phyloP scores from a whole-genome alignment of 2,888 invertebrate species.

The Acrobasis repandana region DNA sequence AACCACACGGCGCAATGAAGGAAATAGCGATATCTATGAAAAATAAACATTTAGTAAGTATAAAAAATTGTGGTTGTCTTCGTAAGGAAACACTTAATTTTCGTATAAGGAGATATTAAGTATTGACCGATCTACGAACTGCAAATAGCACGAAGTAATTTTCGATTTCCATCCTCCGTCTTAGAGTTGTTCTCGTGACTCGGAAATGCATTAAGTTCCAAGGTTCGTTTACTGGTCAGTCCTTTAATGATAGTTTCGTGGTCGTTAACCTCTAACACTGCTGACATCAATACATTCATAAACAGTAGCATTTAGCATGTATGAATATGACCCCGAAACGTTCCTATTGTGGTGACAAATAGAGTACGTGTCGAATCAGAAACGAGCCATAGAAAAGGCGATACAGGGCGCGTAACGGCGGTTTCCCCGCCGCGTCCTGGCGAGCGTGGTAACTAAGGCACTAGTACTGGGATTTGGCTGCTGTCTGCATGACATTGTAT shows the following conservation, averaged over 20 bases:
- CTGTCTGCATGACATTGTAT: conserved; percentile 28
- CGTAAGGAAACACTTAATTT: background rate
- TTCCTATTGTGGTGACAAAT: conserved; percentile 68
- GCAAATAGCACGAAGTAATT: background rate
- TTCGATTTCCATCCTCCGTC: conserved; percentile 8
- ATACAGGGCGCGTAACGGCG: conserved; percentile 75
- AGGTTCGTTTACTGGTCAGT: conserved; percentile 6
- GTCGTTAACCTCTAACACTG: conserved; percentile 62
- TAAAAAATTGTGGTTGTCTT: background rate
- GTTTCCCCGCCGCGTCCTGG: conserved; percentile 41
- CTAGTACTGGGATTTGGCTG: conserved; percentile 48
- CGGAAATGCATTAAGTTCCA: conserved; percentile 17
- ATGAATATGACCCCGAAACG: conserved; percentile 70
- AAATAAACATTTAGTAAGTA: background rate
- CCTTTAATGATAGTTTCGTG: conserved; percentile 34
- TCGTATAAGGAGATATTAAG: too few species aligned
- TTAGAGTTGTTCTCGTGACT: conserved; percentile 15
- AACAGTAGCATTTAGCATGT: conserved; percentile 54
- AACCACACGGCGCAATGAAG: too few species aligned
- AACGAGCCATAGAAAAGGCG: conserved; percentile 71
- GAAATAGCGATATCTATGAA: too few species aligned
- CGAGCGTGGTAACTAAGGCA: conserved; percentile 43
- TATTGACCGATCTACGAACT: background rate
- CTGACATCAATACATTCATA: conserved; percentile 70
- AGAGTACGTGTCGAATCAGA: conserved; percentile 78